A percentile compares a stretch with the other conserved stretches of the same genome.
Evolutionary conservation across 2,113 vertebrate species (phyloP).

Genomic region (Climacteris rufus): DNA sequence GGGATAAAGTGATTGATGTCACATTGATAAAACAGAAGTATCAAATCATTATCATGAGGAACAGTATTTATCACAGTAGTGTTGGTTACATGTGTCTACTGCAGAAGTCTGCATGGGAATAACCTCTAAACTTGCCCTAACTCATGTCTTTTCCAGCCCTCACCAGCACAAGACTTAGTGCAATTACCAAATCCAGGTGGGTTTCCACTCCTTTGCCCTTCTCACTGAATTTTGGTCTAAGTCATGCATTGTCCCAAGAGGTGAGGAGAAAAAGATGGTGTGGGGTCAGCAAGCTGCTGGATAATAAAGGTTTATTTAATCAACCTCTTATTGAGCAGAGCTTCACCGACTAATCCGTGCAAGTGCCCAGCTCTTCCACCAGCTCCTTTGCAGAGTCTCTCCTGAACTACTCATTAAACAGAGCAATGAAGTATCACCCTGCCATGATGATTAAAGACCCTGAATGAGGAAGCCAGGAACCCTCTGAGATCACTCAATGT

Average conservation of each 20-base stretch:
- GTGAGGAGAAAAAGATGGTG: neutral
- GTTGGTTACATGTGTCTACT: neutral
- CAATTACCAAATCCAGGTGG: neutral
- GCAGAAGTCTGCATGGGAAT: neutral
- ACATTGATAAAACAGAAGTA: neutral
- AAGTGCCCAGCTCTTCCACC: neutral
- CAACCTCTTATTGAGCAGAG: neutral
- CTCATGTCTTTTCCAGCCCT: neutral
- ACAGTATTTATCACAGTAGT: neutral
- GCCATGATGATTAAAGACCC: neutral
- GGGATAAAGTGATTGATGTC: neutral
- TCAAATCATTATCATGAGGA: neutral
- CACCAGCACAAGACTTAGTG: neutral
- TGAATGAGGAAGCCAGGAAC: neutral
- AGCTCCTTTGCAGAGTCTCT: neutral
- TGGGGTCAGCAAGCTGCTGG: neutral
- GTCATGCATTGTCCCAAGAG: neutral
- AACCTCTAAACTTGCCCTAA: neutral
- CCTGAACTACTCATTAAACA: slow-evolving; percentile 3
- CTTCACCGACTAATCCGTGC: neutral
- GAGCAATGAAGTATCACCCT: neutral
- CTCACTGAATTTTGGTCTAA: neutral
- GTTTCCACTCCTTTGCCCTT: neutral
- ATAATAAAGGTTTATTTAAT: neutral
- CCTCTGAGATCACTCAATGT: neutral